A percentile compares a stretch with the other conserved stretches of the same genome.
These are phyloP conservation scores for Coboldia fuscipes DNA, from an alignment of 1,140 invertebrate species.

Conservation along the genomic window DNA sequence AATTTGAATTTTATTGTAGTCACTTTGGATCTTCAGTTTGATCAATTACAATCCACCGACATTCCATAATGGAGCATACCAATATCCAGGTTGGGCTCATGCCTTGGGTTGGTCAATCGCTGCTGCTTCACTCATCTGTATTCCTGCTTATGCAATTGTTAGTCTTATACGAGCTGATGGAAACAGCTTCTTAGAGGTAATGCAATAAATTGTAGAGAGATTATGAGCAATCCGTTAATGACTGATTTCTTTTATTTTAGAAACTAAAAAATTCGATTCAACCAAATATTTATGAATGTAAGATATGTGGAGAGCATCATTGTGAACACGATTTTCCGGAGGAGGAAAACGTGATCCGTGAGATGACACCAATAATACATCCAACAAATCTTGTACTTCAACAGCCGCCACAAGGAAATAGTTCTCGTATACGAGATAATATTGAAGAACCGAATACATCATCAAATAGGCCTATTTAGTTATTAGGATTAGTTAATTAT, in stretches of 20 bases:
- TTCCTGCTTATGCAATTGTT: slow-evolving; percentile 59
- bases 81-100: slow-evolving; percentile 68
- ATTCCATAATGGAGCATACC: slow-evolving; percentile 52
- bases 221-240: not conserved
- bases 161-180: slow-evolving; percentile 48
- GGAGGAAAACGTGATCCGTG: not conserved
- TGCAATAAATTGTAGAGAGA: slow-evolving; percentile 2
- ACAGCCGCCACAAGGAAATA: slow-evolving; percentile 1
- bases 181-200: slow-evolving; percentile 45
- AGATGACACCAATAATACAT: not conserved
- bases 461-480: too few relatives aligned
- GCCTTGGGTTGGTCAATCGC: slow-evolving; percentile 71
- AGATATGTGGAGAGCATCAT: slow-evolving; percentile 27
- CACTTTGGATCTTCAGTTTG: slow-evolving; percentile 68
- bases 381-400: slow-evolving; percentile 1
- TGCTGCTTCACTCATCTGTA: slow-evolving; percentile 59
- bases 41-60: slow-evolving; percentile 67
- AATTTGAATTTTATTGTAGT: slow-evolving; percentile 23
- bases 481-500: too few relatives aligned
- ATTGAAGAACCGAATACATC: too few relatives aligned
- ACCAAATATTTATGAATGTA: slow-evolving; percentile 32
- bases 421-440: not conserved
- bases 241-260: slow-evolving; percentile 14
- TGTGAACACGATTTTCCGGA: slow-evolving; percentile 22
- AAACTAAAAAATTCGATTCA: slow-evolving; percentile 29